These are phyloP conservation scores for Frankliniella intonsa DNA, from an alignment of 2,888 invertebrate species.

Conservation along the genomic window DNA sequence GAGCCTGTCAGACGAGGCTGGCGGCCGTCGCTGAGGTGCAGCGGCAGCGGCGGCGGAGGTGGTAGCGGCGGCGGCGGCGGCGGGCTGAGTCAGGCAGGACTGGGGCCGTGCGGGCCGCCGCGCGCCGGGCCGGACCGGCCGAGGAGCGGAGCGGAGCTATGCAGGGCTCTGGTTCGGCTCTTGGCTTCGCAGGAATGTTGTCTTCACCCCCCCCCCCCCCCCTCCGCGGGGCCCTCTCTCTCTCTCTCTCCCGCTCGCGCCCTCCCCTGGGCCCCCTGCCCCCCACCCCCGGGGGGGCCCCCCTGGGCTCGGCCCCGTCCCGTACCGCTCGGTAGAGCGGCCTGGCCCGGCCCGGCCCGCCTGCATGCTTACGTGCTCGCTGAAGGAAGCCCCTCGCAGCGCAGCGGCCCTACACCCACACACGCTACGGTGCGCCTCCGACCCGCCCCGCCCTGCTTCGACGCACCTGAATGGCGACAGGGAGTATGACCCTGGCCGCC, in stretches of 20 bases:
- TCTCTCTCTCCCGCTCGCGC: background rate
- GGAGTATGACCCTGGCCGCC: background rate
- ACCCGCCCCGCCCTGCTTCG: background rate
- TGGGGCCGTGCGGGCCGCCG: background rate
- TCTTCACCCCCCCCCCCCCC: conserved; percentile 1
- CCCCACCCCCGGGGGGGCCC: background rate
- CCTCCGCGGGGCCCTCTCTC: background rate
- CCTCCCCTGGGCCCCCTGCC: background rate
- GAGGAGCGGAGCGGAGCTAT: background rate
- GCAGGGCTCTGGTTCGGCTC: conserved; percentile 9
- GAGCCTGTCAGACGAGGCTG: no score
- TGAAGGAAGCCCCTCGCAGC: conserved; percentile 7
- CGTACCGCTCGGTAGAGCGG: background rate
- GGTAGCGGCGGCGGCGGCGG: background rate
- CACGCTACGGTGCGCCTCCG: background rate
- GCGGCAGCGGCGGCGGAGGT: background rate
- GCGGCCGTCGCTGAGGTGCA: no score
- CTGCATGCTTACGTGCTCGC: background rate
- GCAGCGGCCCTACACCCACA: background rate
- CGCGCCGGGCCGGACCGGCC: background rate
- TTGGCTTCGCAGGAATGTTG: conserved; percentile 22
- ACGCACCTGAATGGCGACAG: background rate
- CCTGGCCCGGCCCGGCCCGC: background rate
- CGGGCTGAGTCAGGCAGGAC: background rate
- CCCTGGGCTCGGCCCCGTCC: background rate